These are phyloP conservation scores for Solea senegalensis DNA, from an alignment of 2,113 vertebrate species.

Conservation along the genomic window DNA sequence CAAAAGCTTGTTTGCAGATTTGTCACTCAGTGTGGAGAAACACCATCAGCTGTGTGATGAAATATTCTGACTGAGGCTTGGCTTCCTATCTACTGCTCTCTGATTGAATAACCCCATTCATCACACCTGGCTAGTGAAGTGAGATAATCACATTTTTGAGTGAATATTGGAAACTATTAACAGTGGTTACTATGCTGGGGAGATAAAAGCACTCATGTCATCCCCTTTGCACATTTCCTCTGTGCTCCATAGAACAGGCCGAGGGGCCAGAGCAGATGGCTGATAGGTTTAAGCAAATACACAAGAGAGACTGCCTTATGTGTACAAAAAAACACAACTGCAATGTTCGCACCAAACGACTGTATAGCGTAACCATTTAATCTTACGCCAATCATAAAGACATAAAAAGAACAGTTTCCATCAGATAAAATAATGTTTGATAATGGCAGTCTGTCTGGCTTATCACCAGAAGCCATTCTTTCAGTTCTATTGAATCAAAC, in stretches of 20 bases:
- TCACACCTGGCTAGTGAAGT: conserved; percentile 1
- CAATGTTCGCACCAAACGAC: not conserved
- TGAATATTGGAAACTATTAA: not conserved
- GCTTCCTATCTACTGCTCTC: not conserved
- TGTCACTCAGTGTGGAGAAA: conserved; percentile 4
- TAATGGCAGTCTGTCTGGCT: not conserved
- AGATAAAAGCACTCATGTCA: conserved; percentile 18
- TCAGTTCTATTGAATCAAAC: conserved; percentile 1
- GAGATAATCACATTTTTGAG: not conserved
- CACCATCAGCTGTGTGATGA: not conserved
- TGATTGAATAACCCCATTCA: not conserved
- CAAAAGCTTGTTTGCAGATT: conserved; percentile 4
- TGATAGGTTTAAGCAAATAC: conserved; percentile 21
- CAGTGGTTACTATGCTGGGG: not conserved
- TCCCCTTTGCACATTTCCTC: conserved; percentile 9
- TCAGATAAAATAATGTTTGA: not conserved
- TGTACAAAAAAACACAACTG: conserved; percentile 8
- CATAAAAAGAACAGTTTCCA: conserved; percentile 14
- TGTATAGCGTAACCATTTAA: conserved; percentile 1
- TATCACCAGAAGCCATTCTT: not conserved
- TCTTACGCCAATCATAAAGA: not conserved
- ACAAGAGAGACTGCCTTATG: not conserved
- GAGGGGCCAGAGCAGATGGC: conserved; percentile 33
- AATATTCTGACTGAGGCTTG: conserved; percentile 3
- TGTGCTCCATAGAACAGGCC: not conserved